Base-by-base conservation (phyloP, 2,113 vertebrate species). In the Microtus oregoni region DNA sequence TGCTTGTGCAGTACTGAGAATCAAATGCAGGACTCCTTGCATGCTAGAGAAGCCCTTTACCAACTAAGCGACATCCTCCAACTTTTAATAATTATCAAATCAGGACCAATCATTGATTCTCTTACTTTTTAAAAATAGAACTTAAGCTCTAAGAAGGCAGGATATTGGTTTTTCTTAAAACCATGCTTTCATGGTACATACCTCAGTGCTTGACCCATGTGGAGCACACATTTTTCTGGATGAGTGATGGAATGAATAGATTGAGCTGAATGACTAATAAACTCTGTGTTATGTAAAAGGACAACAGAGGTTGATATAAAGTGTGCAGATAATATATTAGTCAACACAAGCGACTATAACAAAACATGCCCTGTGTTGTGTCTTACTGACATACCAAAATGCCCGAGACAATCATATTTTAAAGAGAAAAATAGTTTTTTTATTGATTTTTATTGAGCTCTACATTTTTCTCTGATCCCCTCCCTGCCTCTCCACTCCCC, bases 321-420 rank as follows among this genome's bases (percentile, higher is more conserved):
- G 50, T 85, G 30, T 7, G 19, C 67, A n/a, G 7, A 41, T 52
- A 8, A 67, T 76, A 38, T 35, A 44, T 68, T 68, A 85, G 70
- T 76, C 61, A 86, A 30, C 88, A 12, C 4, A 10, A 26, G 32
- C 15, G 81, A 35, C 38, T 63, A 6, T 9, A 82, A 65, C 55
- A 76, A 67, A 94, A 55, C 52, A 3, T 65, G 8, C 44, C 30
- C 17, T 12, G 2, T 15, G 13, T 30, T 65, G 67, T 19, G 12
- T 35, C 70, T 92, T 76, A 38, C 81, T 86, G 55, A 86, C 55
- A 67, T 52, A 65, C 47, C 28, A 10, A 92, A 92, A 92, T 76
- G 5, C 3, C 41, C 3, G 41, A 76, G 41, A 76, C 22, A 76
- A 41, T 86, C 63, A 52, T 38, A 3, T 86, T 67, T 67, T 22